Evolutionary conservation across 2,797 vertebrate species (phyloP), one percentile per base, ranked within the genome.

Genomic region (Gambelia wislizenii): DNA sequence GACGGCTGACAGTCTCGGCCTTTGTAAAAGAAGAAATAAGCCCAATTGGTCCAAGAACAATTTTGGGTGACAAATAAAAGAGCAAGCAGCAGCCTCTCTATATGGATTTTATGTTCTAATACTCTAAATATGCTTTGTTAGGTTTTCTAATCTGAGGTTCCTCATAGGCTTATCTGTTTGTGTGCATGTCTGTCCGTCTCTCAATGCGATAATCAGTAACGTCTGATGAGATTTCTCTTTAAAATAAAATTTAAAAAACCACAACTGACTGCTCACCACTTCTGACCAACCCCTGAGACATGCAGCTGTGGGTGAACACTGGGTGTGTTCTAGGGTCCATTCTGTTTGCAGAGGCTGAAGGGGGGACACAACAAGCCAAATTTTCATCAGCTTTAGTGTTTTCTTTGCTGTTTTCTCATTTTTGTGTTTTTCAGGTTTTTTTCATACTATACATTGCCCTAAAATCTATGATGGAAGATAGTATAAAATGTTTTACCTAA

Each of bases 1-100:
- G 98, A 98, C 91, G 96, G 97, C 36, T 97, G 95, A 85, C 97
- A 97, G 84, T 98, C 98, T 27, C 96, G 96, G 87, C 95, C 98
- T 98, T 94, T 39, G 30, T 8, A 83, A 84, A 94, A 85, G 89
- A 93, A 91, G 86, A 87, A 76, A 91, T 20, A 94, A 78, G 10
- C 87, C 16, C 74, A 61, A 39, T 30, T 1, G 33, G 30, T 49
- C 33, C 52, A 83, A 90, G 75, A n/a, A 33, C 9, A 84, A 61
- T 52, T 47, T 87, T 18, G 25, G 70, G 12, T 10, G 91, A 77
- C 56, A 90, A 87, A 89, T 0, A 0, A 0, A 85, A 20, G 4
- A 36, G 39, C 87, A 89, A 90, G 83, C 84, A 70, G 30, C 30
- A 87, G 69, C 20, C 92, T 84, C 86, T 87, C 86, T 18, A 84